Evolutionary conservation across 2,888 invertebrate genomes (phyloP).

Genomic region (Sepiola atlantica): DNA sequence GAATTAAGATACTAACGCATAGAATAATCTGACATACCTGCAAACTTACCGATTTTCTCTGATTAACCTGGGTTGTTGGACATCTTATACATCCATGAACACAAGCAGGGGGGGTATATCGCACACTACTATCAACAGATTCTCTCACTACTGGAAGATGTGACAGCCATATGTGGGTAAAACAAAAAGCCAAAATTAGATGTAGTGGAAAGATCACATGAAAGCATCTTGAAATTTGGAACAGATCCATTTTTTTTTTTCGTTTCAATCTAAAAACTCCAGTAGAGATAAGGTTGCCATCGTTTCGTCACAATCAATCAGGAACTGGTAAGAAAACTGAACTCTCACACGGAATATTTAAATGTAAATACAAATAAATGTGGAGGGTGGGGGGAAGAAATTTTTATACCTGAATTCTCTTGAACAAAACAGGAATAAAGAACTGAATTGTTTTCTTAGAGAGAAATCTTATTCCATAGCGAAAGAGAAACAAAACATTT

Average conservation of each 20-base stretch:
- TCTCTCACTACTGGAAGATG: conserved; percentile 22
- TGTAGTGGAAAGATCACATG: conserved; percentile 18
- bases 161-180: conserved; percentile 32
- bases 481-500: background rate
- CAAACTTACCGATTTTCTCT: conserved; percentile 32
- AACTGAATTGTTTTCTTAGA: background rate
- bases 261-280: background rate
- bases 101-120: conserved; percentile 32
- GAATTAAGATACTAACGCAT: conserved; percentile 32
- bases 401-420: background rate
- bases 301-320: background rate
- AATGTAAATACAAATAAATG: background rate
- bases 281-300: background rate
- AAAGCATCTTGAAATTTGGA: conserved; percentile 32
- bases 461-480: background rate
- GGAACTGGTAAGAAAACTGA: background rate
- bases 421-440: background rate
- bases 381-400: background rate
- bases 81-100: conserved; percentile 32
- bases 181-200: conserved; percentile 22
- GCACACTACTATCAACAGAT: conserved; percentile 32
- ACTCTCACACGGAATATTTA: background rate
- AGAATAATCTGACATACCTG: conserved; percentile 32
- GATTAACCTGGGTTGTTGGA: conserved; percentile 32
- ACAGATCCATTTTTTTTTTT: background rate